A percentile compares a stretch with the other conserved stretches of the same genome.
phyloP scores from a whole-genome alignment of 2,113 vertebrate genomes.

The Hemibagrus wyckioides region DNA sequence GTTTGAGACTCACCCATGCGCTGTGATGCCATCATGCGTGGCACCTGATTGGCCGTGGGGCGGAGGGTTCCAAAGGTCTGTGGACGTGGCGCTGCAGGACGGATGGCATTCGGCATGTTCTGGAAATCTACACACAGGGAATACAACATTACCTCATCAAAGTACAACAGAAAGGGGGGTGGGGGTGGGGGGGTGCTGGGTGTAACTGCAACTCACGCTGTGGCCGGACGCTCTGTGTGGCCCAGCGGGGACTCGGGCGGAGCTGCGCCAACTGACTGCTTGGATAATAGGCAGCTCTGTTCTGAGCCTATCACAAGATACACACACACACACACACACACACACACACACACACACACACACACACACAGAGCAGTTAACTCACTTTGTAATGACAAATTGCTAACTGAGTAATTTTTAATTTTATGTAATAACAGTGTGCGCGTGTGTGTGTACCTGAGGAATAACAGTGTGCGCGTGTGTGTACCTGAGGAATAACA shows the following conservation, averaged over 20 bases:
- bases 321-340: conserved; percentile 29
- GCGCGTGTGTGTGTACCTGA: too few species aligned
- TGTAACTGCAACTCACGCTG: conserved; percentile 80
- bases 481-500: conserved; percentile 93
- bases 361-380: background rate
- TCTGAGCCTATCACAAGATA: conserved; percentile 84
- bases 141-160: background rate
- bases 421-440: too few species aligned
- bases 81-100: conserved; percentile 87
- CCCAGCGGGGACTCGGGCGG: conserved; percentile 93
- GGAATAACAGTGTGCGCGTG: conserved; percentile 95
- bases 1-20: conserved; percentile 84
- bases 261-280: conserved; percentile 92
- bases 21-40: conserved; percentile 89
- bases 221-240: conserved; percentile 90
- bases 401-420: background rate
- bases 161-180: too few species aligned
- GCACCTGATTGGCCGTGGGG: conserved; percentile 86
- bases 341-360: background rate
- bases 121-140: conserved; percentile 82
- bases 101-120: conserved; percentile 89
- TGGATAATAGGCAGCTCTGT: conserved; percentile 92
- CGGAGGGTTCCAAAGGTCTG: conserved; percentile 86
- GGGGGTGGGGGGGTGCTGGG: background rate
- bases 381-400: background rate